Percentiles rank a stretch among this genome's conserved stretches.
phyloP scores from a whole-genome alignment of 2,888 invertebrate species.

The Dasysyrphus albostriatus region DNA sequence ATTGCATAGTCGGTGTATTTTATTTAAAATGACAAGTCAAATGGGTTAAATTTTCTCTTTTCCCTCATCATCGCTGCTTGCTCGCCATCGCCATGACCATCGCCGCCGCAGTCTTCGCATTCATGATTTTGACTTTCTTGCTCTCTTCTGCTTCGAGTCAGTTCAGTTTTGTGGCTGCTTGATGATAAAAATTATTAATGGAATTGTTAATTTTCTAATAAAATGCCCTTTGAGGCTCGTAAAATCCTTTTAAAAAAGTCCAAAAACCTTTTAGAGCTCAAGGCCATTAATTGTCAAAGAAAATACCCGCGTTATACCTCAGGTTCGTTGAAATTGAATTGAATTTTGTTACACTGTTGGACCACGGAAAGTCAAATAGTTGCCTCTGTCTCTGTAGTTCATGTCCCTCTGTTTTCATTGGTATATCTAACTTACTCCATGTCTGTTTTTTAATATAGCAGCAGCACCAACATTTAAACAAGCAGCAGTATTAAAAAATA shows the following conservation, averaged over 20 bases:
- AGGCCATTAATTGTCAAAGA: slow-evolving; percentile 48
- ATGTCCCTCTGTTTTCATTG: slow-evolving; percentile 26
- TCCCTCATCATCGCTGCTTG: slow-evolving; percentile 45
- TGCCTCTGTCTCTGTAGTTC: slow-evolving; percentile 1
- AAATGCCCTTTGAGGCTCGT: slow-evolving; percentile 25
- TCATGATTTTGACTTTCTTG: slow-evolving; percentile 52
- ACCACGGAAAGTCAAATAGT: slow-evolving; percentile 26
- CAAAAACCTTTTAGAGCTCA: slow-evolving; percentile 21
- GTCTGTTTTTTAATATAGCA: slow-evolving; percentile 53
- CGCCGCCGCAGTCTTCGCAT: slow-evolving; percentile 64
- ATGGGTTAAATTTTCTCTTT: slow-evolving; percentile 73
- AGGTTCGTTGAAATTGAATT: slow-evolving; percentile 13
- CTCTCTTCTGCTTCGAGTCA: slow-evolving; percentile 54
- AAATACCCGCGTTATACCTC: slow-evolving; percentile 23
- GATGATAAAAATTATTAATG: slow-evolving; percentile 60
- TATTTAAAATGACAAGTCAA: slow-evolving; percentile 62
- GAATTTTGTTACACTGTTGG: slow-evolving; percentile 56
- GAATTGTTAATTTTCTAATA: slow-evolving; percentile 18
- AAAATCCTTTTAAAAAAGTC: slow-evolving; percentile 8
- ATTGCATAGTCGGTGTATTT: slow-evolving; percentile 51
- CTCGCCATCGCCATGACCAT: slow-evolving; percentile 60
- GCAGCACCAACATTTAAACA: slow-evolving; percentile 56
- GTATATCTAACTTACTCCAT: slow-evolving; percentile 32
- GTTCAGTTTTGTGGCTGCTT: slow-evolving; percentile 43
- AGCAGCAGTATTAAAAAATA: slow-evolving; percentile 64